Evolutionary conservation across 1,140 invertebrate genomes (phyloP).

Genomic region (Drosophila chauvacae): DNA sequence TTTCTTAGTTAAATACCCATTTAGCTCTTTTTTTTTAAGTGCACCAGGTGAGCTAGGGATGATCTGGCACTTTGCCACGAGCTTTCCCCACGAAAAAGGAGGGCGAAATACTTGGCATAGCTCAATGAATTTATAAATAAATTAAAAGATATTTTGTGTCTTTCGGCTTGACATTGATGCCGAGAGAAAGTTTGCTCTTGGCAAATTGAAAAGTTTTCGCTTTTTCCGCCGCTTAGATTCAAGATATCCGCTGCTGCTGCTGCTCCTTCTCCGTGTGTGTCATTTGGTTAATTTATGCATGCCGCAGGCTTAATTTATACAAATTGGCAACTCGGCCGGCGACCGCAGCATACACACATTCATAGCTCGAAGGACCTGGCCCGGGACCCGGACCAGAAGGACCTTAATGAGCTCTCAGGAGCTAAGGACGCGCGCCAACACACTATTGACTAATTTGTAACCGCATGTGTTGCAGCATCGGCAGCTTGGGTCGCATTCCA

Average conservation of each 20-base stretch:
- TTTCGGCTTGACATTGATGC: conserved; percentile 61
- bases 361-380: conserved; percentile 4
- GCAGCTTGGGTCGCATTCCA: conserved; percentile 59
- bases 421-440: conserved; percentile 35
- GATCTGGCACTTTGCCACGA: conserved; percentile 56
- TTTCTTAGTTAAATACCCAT: neutral
- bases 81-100: neutral
- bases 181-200: conserved; percentile 22
- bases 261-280: conserved; percentile 8
- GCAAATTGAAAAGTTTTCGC: conserved; percentile 66
- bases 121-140: conserved; percentile 73
- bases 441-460: conserved; percentile 79
- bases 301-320: conserved; percentile 65
- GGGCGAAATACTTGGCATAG: conserved; percentile 37
- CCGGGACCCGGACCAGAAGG: conserved; percentile 2
- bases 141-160: conserved; percentile 74
- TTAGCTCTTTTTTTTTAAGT: neutral
- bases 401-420: conserved; percentile 66
- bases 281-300: conserved; percentile 62
- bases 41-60: conserved; percentile 34
- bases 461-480: conserved; percentile 70
- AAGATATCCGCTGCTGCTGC: conserved; percentile 16
- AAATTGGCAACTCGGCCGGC: conserved; percentile 59
- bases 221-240: conserved; percentile 31
- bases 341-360: conserved; percentile 28